These are phyloP conservation scores for Muscicapa comitata DNA, from an alignment of 2,797 vertebrate species.

Conservation along the genomic window DNA sequence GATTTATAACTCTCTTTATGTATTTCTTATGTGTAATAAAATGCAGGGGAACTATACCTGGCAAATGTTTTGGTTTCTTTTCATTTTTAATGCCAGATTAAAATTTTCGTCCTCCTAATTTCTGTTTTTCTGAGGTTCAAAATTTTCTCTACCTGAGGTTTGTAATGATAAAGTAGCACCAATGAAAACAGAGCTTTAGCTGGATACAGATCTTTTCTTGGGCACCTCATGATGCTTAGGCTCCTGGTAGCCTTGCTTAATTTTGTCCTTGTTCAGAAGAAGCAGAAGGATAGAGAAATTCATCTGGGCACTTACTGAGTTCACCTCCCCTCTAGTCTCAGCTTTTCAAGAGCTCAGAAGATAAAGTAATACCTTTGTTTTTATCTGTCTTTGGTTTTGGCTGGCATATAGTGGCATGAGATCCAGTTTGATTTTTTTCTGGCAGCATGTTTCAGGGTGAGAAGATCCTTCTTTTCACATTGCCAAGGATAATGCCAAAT, in stretches of 20 bases:
- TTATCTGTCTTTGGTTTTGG: neutral
- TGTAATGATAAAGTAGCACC: neutral
- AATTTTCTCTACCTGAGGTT: neutral
- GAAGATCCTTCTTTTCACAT: neutral
- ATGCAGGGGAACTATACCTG: rapidly evolving
- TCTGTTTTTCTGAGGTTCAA: neutral
- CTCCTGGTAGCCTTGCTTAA: neutral
- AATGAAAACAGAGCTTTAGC: neutral
- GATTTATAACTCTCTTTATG: neutral
- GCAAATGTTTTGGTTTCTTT: neutral
- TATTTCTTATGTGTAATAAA: neutral
- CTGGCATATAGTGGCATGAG: rapidly evolving
- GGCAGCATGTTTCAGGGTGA: neutral
- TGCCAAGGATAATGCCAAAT: neutral
- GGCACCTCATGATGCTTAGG: neutral
- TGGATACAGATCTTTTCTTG: neutral
- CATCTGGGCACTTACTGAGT: neutral
- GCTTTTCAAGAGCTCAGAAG: neutral
- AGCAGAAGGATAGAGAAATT: neutral
- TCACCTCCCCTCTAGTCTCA: neutral
- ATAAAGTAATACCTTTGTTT: neutral
- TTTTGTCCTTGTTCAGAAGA: neutral
- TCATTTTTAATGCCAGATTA: neutral
- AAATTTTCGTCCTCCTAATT: neutral
- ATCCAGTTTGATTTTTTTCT: neutral